Evolutionary conservation across 2,113 vertebrate species (phyloP).

Genomic region (Ochotona curzoniae): DNA sequence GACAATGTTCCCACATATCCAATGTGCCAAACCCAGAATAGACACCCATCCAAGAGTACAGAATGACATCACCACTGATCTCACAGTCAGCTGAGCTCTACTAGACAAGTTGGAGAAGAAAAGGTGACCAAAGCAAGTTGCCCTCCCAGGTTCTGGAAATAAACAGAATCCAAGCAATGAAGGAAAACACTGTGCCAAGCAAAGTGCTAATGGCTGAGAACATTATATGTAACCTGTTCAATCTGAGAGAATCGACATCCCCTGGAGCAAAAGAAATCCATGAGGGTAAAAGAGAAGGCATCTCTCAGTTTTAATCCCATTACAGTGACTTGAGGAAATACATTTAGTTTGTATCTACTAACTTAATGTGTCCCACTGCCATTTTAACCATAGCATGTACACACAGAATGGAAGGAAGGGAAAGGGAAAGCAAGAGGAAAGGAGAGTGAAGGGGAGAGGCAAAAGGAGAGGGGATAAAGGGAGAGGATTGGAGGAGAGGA

Average conservation of each 20-base stretch:
- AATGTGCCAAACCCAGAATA: neutral
- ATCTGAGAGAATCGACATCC: conserved; percentile 3
- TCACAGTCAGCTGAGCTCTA: conserved; percentile 47
- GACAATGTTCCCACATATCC: neutral
- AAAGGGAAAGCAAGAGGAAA: neutral
- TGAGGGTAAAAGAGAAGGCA: neutral
- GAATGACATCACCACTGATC: neutral
- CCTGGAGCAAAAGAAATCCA: neutral
- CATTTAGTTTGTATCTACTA: neutral
- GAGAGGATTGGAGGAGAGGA: too few species aligned
- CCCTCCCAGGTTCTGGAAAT: conserved; percentile 14
- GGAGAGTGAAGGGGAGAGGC: too few species aligned
- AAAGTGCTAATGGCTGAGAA: conserved; percentile 59
- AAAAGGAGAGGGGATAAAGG: too few species aligned
- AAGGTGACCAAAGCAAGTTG: conserved; percentile 58
- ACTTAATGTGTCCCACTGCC: neutral
- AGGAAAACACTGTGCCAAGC: conserved; percentile 16
- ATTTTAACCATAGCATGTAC: conserved; percentile 21
- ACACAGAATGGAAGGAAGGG: neutral
- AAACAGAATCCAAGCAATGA: conserved; percentile 12
- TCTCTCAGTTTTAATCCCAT: conserved; percentile 9
- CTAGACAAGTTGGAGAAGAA: conserved; percentile 53
- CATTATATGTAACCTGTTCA: conserved; percentile 17
- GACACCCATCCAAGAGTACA: neutral
- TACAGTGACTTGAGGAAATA: conserved; percentile 10